These are phyloP conservation scores for Hyposoter dolosus DNA, from an alignment of 2,888 invertebrate genomes.

Conservation along the genomic window DNA sequence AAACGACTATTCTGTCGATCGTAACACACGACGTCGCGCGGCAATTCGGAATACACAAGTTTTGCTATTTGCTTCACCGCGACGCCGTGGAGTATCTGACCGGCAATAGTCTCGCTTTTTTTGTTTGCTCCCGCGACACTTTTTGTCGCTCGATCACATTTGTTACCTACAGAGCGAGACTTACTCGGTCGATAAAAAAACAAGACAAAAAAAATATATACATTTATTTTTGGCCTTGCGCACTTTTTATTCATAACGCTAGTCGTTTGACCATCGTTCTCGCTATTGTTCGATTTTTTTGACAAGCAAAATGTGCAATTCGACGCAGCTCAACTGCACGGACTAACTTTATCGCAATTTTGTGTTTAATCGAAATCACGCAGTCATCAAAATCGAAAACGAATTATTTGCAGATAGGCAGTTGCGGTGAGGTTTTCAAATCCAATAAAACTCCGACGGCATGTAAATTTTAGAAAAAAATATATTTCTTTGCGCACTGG, in stretches of 20 bases:
- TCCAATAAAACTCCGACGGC: not conserved
- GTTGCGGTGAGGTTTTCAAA: not conserved
- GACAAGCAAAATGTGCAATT: too few species aligned
- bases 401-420: not conserved
- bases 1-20: not conserved
- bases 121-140: not conserved
- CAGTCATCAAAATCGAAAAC: too few species aligned
- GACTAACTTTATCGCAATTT: too few species aligned
- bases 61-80: not conserved
- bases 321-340: too few species aligned
- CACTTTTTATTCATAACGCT: too few species aligned
- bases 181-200: not conserved
- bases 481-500: conserved; percentile 46
- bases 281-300: too few species aligned
- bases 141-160: not conserved
- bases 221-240: not conserved
- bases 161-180: not conserved
- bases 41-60: conserved; percentile 9
- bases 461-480: conserved; percentile 37
- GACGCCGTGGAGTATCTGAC: not conserved
- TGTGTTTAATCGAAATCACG: too few species aligned
- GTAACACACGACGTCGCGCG: conserved; percentile 50
- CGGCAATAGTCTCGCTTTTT: not conserved
- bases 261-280: too few species aligned
- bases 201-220: too few species aligned